Percentiles rank a stretch among this genome's conserved stretches.
Evolutionary conservation across 1,140 invertebrate species (phyloP).

Genomic region (Pinna nobilis): DNA sequence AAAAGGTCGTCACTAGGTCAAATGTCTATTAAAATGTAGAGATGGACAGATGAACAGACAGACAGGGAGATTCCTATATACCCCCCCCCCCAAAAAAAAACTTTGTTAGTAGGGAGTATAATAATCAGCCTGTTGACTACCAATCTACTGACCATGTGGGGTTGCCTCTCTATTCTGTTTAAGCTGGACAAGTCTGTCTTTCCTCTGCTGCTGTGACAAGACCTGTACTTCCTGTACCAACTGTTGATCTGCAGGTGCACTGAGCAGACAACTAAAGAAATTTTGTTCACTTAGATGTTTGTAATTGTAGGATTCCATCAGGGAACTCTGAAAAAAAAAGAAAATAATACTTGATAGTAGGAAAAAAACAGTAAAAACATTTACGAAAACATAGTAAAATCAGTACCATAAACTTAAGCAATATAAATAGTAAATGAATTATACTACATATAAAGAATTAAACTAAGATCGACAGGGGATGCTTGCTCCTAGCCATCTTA

Average conservation of each 20-base stretch:
- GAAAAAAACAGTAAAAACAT: not conserved
- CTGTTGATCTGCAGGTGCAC: slow-evolving; percentile 28
- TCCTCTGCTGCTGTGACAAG: slow-evolving; percentile 51
- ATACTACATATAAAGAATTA: no score
- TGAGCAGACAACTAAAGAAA: slow-evolving; percentile 50
- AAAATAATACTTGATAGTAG: not conserved
- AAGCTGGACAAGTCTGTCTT: slow-evolving; percentile 52
- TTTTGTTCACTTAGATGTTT: slow-evolving; percentile 57
- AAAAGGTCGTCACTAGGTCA: no score
- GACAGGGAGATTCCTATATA: no score
- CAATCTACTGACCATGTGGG: slow-evolving; percentile 31
- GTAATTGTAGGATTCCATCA: slow-evolving; percentile 48
- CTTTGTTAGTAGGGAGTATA: no score
- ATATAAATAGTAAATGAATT: no score
- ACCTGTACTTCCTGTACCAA: slow-evolving; percentile 39
- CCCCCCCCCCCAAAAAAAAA: no score
- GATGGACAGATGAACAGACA: no score
- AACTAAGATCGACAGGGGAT: no score
- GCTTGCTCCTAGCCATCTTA: no score
- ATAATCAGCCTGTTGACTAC: no score
- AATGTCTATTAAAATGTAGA: no score
- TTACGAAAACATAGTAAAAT: not conserved
- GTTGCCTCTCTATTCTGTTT: slow-evolving; percentile 34
- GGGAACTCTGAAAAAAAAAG: slow-evolving; percentile 45
- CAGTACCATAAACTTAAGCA: not conserved